Evolutionary conservation across 2,888 invertebrate species (phyloP).

Genomic region (Athrips mouffetella): DNA sequence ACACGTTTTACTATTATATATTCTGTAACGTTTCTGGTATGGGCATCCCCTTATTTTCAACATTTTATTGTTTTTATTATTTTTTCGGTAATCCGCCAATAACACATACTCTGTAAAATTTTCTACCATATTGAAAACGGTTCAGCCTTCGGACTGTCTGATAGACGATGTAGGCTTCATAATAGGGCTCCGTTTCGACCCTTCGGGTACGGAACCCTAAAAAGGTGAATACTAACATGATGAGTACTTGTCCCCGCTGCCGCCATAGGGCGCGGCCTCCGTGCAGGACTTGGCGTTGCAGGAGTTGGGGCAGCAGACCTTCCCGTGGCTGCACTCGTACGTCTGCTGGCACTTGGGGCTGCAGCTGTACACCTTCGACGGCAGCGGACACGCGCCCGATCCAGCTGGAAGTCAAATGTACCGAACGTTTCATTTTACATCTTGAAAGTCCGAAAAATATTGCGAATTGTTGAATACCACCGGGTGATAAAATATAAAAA

Average conservation of each 20-base stretch:
- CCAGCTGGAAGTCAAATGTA: conserved; percentile 17
- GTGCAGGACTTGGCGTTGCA: conserved; percentile 85
- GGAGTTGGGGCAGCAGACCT: conserved; percentile 83
- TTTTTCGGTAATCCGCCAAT: no score
- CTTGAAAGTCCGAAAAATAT: no score
- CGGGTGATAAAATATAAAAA: no score
- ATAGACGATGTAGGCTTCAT: neutral
- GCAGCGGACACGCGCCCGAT: conserved; percentile 79
- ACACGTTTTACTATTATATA: no score
- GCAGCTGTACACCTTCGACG: conserved; percentile 81
- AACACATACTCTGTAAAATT: no score
- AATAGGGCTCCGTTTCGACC: neutral
- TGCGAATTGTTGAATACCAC: no score
- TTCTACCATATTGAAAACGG: no score
- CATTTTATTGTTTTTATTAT: no score
- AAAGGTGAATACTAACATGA: conserved; percentile 44
- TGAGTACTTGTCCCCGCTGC: conserved; percentile 46
- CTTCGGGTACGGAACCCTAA: no score
- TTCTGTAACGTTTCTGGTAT: no score
- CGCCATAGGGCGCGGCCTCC: conserved; percentile 52
- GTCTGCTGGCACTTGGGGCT: conserved; percentile 83
- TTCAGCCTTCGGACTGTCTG: no score
- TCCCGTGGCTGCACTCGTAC: conserved; percentile 81
- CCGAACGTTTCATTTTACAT: neutral
- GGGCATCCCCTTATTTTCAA: no score